Percentiles rank a stretch among this genome's conserved stretches.
Evolutionary conservation across 2,797 vertebrate genomes (phyloP).

Genomic region (Poecilia wingei): DNA sequence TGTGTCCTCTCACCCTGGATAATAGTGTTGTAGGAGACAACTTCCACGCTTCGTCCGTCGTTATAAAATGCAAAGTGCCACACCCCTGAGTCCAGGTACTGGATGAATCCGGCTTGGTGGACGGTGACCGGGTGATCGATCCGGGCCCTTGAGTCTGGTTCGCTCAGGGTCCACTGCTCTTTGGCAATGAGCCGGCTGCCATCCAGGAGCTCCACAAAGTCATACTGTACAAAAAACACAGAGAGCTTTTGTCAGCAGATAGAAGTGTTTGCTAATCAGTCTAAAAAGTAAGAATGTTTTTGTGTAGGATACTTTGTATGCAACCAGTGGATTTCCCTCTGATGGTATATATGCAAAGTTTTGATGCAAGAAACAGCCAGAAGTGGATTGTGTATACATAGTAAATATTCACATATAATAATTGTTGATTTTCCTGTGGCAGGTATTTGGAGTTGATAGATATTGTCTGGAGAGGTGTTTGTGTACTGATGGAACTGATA

Average conservation of each 20-base stretch:
- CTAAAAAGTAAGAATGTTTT: constrained; percentile 18
- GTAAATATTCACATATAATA: constrained; percentile 60
- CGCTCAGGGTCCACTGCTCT: constrained; percentile 86
- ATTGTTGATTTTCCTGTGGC: constrained; percentile 62
- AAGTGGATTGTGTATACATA: constrained; percentile 52
- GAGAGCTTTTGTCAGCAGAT: constrained; percentile 14
- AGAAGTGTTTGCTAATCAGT: constrained; percentile 20
- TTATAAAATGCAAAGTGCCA: constrained; percentile 99
- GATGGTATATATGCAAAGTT: constrained; percentile 85
- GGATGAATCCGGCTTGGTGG: constrained; percentile 97
- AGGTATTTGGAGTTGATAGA: constrained; percentile 62
- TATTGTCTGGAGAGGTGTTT: constrained; percentile 64
- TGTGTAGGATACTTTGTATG: constrained; percentile 36
- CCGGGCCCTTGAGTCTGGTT: constrained; percentile 80
- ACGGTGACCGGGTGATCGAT: constrained; percentile 87
- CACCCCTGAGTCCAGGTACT: constrained; percentile 94
- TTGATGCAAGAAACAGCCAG: constrained; percentile 68
- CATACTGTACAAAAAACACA: constrained; percentile 84
- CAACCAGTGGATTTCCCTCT: constrained; percentile 30
- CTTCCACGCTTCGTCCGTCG: constrained; percentile 89
- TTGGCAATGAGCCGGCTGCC: constrained; percentile 94
- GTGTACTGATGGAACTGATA: constrained; percentile 62
- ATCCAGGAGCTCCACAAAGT: constrained; percentile 97
- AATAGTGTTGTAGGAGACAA: constrained; percentile 95
- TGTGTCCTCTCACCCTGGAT: constrained; percentile 85